Percentiles rank a stretch among this genome's conserved stretches.
Conservation (phyloP, 1,140 invertebrate species). For the Danaus plexippus region DNA sequence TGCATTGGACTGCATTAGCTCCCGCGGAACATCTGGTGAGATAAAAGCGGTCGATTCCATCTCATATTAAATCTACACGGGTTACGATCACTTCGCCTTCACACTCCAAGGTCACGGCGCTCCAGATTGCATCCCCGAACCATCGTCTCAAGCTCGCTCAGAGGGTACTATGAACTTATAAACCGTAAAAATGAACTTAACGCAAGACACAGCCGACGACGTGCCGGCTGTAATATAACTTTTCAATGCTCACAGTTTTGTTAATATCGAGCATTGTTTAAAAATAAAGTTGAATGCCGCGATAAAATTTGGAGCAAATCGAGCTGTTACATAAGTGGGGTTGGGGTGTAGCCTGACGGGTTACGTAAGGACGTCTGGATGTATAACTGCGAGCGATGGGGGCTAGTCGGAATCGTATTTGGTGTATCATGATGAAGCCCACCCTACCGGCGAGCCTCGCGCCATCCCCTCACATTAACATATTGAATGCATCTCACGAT, state of each 20-base stretch:
- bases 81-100: conserved; percentile 8
- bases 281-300: conserved; percentile 33
- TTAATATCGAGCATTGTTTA: neutral
- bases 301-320: conserved; percentile 41
- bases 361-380: conserved; percentile 62
- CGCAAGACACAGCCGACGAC: too few relatives aligned
- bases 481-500: conserved; percentile 12
- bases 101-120: conserved; percentile 11
- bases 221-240: too few relatives aligned
- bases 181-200: too few relatives aligned
- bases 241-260: too few relatives aligned
- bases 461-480: conserved; percentile 10
- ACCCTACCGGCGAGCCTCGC: conserved; percentile 3
- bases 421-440: conserved; percentile 7
- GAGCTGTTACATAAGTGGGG: conserved; percentile 61
- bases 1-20: conserved; percentile 4
- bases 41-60: conserved; percentile 9
- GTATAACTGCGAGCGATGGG: conserved; percentile 26
- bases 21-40: conserved; percentile 1
- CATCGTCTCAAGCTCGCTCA: neutral
- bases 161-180: too few relatives aligned
- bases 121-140: conserved; percentile 10
- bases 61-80: conserved; percentile 1
- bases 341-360: conserved; percentile 41
- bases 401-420: conserved; percentile 28